Base-by-base conservation (phyloP, 2,113 vertebrate genomes). In the Girardinichthys multiradiatus region DNA sequence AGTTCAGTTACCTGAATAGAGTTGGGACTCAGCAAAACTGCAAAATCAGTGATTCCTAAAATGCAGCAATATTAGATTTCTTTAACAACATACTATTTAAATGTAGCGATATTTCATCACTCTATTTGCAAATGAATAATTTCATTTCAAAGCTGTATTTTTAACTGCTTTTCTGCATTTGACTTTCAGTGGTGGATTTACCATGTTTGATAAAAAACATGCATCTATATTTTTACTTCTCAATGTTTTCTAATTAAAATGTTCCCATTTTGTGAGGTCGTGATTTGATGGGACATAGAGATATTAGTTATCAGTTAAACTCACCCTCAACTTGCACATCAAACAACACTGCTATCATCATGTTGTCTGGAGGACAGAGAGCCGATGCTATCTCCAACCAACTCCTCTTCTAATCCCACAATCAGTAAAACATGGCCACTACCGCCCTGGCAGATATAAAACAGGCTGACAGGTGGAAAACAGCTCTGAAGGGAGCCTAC, bases 391-490 rank as follows among this genome's bases (percentile, higher is more conserved):
- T 83, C 74, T 88, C 71, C 4, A 64, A 10, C 75, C 70, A 27
- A 27, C 45, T 59, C 60, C 72, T 80, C 63, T 45, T 82, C 78
- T 86, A 82, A 88, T 88, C 81, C 80, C 31, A 75, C 88, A 73
- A 87, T 89, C 90, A 83, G 73, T 72, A 77, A 60, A 80, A 90
- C 81, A 86, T 74, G 83, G 68, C 63, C 15, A 45, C 80, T 71
- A 48, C 67, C 74, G 17, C 35, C 65, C 26, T 1, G 57, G 68
- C 68, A 80, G 77, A 87, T 59, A 77, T 61, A 72, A 65, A 80
- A 71, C 65, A 61, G 68, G 68, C 71, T 70, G 85, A 74, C 87
- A 89, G 87, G 76, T 81, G 73, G 60, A 82, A 90, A 87, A 85
- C 60, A 67, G 64, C 79, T 85, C 79, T 68, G 45, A 80, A 59